Percentiles rank a stretch among this genome's conserved stretches.
These are phyloP conservation scores for Melanogrammus aeglefinus DNA, from an alignment of 2,797 vertebrate genomes.

Conservation along the genomic window DNA sequence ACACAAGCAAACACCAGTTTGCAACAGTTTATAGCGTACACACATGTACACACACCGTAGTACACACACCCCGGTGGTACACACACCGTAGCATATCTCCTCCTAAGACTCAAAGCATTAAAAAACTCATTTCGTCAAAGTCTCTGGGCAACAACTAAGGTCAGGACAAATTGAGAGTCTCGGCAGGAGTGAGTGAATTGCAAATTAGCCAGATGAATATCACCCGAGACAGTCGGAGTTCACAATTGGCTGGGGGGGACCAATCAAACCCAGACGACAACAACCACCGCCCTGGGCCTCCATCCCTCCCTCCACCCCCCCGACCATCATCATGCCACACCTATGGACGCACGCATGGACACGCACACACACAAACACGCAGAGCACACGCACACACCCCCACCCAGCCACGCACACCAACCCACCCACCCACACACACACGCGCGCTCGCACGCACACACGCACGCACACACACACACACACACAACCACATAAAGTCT, in stretches of 20 bases:
- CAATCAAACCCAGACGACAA: constrained; percentile 3
- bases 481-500: not conserved
- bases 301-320: not conserved
- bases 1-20: not conserved
- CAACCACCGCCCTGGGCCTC: not conserved
- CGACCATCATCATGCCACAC: not conserved
- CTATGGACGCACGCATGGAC: not conserved
- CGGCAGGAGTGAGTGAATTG: constrained; percentile 53
- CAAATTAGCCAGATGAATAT: constrained; percentile 63
- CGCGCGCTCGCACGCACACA: not conserved
- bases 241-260: constrained; percentile 33
- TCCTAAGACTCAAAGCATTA: constrained; percentile 35
- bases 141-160: constrained; percentile 57
- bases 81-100: constrained; percentile 21
- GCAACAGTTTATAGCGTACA: not conserved
- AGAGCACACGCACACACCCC: not conserved
- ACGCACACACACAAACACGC: not conserved
- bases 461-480: not conserved
- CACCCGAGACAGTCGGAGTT: constrained; percentile 41
- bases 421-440: not conserved
- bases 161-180: constrained; percentile 59
- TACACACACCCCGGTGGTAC: too few species aligned
- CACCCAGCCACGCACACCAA: not conserved
- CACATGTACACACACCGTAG: not conserved
- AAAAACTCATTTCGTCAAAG: constrained; percentile 49